These are phyloP conservation scores for Anorthoa munda DNA, from an alignment of 2,888 invertebrate genomes.

Conservation along the genomic window DNA sequence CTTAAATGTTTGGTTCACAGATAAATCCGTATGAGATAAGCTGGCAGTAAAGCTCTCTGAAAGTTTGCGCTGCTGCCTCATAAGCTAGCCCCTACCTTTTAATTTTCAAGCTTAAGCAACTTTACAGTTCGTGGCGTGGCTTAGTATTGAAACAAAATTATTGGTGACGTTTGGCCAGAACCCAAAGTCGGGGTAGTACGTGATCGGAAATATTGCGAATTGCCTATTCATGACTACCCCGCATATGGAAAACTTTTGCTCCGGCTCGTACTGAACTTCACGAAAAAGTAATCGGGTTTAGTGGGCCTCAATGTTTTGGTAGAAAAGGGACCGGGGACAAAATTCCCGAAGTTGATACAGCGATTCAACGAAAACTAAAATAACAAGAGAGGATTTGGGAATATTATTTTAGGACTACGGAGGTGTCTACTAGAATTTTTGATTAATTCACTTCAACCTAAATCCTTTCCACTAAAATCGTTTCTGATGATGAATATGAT, in stretches of 20 bases:
- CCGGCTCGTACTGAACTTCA: constrained; percentile 68
- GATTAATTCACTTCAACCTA: too few species aligned
- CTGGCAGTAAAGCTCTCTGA: constrained; percentile 20
- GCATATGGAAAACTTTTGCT: constrained; percentile 78
- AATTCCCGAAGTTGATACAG: constrained; percentile 22
- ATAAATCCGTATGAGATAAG: constrained; percentile 35
- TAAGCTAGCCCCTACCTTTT: constrained; percentile 35
- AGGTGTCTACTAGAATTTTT: neutral
- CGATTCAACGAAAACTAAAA: constrained; percentile 35
- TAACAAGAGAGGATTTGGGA: neutral
- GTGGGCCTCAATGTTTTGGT: constrained; percentile 51
- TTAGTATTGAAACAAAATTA: constrained; percentile 74
- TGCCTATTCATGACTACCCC: constrained; percentile 84
- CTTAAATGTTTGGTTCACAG: constrained; percentile 12
- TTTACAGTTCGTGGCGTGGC: constrained; percentile 22
- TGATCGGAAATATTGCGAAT: constrained; percentile 85
- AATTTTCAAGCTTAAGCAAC: constrained; percentile 42
- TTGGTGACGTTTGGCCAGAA: constrained; percentile 76
- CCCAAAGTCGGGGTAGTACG: constrained; percentile 80
- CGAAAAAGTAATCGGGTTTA: constrained; percentile 57
- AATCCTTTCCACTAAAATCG: neutral
- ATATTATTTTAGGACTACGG: constrained; percentile 8
- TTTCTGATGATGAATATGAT: neutral
- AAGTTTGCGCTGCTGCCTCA: constrained; percentile 22
- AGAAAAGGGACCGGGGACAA: constrained; percentile 17